A percentile compares a stretch with the other conserved stretches of the same genome.
Evolutionary conservation across 2,113 vertebrate genomes (phyloP).

Genomic region (Labeo catla): DNA sequence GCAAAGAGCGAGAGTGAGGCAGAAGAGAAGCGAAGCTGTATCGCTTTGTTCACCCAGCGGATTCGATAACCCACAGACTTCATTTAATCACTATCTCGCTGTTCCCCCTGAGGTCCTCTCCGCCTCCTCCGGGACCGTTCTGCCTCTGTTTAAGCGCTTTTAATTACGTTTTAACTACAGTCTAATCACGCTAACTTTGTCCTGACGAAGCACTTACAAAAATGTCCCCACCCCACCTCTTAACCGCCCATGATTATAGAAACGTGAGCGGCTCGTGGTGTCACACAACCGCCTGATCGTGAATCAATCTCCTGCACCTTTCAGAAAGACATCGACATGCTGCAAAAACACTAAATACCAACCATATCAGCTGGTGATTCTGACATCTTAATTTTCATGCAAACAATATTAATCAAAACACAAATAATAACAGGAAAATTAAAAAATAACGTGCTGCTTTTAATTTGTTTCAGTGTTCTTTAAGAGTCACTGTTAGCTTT

Average conservation of each 20-base stretch:
- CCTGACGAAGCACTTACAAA: conserved; percentile 58
- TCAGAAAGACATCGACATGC: neutral
- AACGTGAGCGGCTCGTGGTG: neutral
- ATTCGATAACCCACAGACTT: conserved; percentile 71
- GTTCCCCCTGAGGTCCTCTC: conserved; percentile 47
- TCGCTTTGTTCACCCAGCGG: conserved; percentile 62
- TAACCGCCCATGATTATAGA: neutral
- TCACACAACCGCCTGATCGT: neutral
- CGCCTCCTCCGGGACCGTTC: conserved; percentile 61
- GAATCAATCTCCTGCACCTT: neutral
- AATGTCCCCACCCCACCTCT: conserved; percentile 49
- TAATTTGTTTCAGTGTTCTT: neutral
- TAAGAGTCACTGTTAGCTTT: neutral
- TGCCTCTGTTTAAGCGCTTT: conserved; percentile 69
- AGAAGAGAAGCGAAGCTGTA: conserved; percentile 37
- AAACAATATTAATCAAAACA: neutral
- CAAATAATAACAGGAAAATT: neutral
- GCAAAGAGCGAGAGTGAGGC: conserved; percentile 31
- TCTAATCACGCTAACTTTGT: conserved; percentile 69
- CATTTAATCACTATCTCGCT: conserved; percentile 74
- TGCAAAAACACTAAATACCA: neutral
- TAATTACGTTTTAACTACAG: conserved; percentile 72
- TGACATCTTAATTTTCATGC: neutral
- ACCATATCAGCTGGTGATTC: neutral
- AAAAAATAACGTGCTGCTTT: neutral